phyloP scores from a whole-genome alignment of 2,797 vertebrate species.

The Gila robusta region DNA sequence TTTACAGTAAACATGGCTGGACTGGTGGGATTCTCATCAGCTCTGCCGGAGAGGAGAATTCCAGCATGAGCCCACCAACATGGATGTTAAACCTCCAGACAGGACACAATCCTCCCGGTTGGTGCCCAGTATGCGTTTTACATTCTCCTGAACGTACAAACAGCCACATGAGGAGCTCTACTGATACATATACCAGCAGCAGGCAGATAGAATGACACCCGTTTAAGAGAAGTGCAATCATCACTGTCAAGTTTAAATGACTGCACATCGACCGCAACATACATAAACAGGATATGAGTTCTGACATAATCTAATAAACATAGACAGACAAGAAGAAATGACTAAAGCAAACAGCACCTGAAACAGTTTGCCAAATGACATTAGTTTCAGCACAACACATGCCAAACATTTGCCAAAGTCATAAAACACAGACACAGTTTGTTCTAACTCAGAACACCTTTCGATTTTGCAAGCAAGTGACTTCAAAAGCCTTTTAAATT shows the following conservation, averaged over 20 bases:
- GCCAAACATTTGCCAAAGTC: conserved; percentile 8
- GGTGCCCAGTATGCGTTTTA: conserved; percentile 36
- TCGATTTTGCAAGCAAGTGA: conserved; percentile 5
- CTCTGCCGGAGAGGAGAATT: conserved; percentile 42
- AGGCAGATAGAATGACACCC: background rate
- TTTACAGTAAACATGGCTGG: conserved; percentile 22
- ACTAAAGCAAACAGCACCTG: conserved; percentile 21
- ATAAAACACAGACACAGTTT: conserved; percentile 31
- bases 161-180: background rate
- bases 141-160: background rate
- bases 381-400: conserved; percentile 28
- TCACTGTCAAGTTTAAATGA: conserved; percentile 1
- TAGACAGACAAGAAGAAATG: conserved; percentile 1
- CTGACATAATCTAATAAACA: conserved; percentile 25
- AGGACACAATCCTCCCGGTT: conserved; percentile 29
- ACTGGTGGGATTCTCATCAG: conserved; percentile 47
- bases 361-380: conserved; percentile 19
- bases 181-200: background rate
- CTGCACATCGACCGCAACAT: background rate
- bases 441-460: conserved; percentile 9
- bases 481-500: conserved; percentile 28
- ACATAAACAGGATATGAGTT: conserved; percentile 10
- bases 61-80: conserved; percentile 45
- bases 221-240: background rate
- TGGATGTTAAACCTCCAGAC: conserved; percentile 30